Evolutionary conservation across 2,113 vertebrate genomes (phyloP).

Genomic region (Pseudois nayaur): DNA sequence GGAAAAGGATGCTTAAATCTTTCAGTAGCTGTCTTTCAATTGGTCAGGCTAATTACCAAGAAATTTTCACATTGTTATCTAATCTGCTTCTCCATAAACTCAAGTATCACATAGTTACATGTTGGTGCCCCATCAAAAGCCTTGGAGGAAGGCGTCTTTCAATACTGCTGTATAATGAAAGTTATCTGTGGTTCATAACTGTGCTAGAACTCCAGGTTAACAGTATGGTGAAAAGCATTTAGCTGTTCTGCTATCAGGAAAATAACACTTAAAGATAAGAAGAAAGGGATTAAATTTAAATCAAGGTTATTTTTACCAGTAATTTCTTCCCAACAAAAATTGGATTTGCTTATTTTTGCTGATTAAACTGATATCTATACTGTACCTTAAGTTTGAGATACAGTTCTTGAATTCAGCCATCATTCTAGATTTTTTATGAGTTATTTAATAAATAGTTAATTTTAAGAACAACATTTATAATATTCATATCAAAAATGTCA

Average conservation of each 20-base stretch:
- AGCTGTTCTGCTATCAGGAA: not conserved
- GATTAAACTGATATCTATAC: not conserved
- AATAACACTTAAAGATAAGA: not conserved
- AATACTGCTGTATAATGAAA: not conserved
- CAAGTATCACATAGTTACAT: fast-evolving
- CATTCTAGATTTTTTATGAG: not conserved
- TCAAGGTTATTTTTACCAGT: not conserved
- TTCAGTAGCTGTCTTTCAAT: slow-evolving; percentile 64
- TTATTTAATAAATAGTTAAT: not conserved
- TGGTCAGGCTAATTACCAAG: slow-evolving; percentile 57
- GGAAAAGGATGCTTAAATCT: slow-evolving; percentile 56
- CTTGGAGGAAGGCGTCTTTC: fast-evolving
- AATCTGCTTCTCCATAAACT: not conserved
- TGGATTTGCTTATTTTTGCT: not conserved
- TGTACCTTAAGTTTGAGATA: not conserved
- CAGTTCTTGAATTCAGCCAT: not conserved
- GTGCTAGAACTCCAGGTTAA: not conserved
- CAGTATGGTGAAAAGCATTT: not conserved
- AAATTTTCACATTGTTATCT: slow-evolving; percentile 51
- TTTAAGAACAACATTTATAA: not conserved
- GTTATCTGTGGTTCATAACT: not conserved
- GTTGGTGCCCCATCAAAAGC: not conserved
- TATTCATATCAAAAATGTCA: not conserved
- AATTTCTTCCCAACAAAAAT: not conserved
- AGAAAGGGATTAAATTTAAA: not conserved